These are phyloP conservation scores for Brachionus plicatilis DNA, from an alignment of 1,140 invertebrate species.

Conservation along the genomic window DNA sequence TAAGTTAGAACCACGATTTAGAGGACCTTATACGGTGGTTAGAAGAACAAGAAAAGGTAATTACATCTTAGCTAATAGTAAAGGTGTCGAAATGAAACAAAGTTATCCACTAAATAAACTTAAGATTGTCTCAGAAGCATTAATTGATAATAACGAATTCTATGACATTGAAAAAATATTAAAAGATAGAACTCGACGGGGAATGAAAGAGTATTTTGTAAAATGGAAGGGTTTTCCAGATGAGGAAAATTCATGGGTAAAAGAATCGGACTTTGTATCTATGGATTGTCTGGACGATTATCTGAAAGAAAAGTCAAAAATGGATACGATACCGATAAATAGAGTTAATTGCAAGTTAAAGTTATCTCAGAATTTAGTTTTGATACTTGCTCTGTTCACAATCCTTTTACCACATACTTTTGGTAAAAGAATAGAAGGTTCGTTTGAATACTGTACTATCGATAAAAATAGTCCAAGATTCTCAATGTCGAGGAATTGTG, in stretches of 20 bases:
- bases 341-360: constrained; percentile 2
- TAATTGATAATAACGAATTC: background rate
- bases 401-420: constrained; percentile 12
- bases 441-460: constrained; percentile 8
- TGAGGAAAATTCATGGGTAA: constrained; percentile 35
- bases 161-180: constrained; percentile 38
- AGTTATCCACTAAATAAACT: constrained; percentile 11
- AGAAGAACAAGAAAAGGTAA: constrained; percentile 7
- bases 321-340: constrained; percentile 3
- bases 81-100: background rate
- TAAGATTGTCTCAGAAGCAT: background rate
- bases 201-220: constrained; percentile 6
- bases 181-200: background rate
- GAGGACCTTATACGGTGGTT: constrained; percentile 18
- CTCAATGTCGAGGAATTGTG: constrained; percentile 8
- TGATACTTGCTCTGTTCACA: background rate
- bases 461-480: constrained; percentile 11
- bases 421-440: background rate
- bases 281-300: background rate
- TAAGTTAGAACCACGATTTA: constrained; percentile 2
- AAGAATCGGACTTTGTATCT: constrained; percentile 8
- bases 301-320: constrained; percentile 24
- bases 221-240: constrained; percentile 40
- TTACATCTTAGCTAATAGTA: constrained; percentile 7
- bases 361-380: background rate